These are phyloP conservation scores for Tetragnatha montana DNA, from an alignment of 2,888 invertebrate genomes.

Conservation along the genomic window DNA sequence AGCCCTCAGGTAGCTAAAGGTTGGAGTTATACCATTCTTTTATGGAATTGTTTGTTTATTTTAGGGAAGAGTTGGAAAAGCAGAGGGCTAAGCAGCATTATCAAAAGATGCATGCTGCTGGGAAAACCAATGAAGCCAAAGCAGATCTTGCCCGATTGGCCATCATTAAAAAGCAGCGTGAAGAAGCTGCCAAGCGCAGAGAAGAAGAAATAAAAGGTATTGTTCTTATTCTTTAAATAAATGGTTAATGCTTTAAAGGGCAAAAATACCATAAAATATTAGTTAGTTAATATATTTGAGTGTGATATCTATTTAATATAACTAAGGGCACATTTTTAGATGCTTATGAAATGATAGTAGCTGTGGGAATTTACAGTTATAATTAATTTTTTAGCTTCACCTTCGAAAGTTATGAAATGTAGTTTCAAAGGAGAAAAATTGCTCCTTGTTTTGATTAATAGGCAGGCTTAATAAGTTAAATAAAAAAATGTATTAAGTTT, in stretches of 20 bases:
- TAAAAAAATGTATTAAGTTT: too few relatives aligned
- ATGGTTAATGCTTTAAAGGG: background rate
- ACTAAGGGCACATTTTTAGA: background rate
- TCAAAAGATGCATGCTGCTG: conserved; percentile 93
- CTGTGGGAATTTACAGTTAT: too few relatives aligned
- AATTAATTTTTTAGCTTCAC: too few relatives aligned
- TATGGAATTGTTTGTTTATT: conserved; percentile 24
- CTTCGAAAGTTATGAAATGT: too few relatives aligned
- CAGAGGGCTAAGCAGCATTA: conserved; percentile 92
- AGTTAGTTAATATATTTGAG: background rate
- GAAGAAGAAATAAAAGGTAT: conserved; percentile 86
- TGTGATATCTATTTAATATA: background rate
- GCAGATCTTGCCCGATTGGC: conserved; percentile 95
- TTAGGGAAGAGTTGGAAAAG: conserved; percentile 92
- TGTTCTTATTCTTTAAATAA: background rate
- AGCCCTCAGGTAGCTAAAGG: too few relatives aligned
- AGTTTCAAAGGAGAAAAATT: too few relatives aligned
- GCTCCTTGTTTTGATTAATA: too few relatives aligned
- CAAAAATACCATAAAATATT: background rate
- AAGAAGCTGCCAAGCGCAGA: conserved; percentile 93
- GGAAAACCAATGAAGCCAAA: conserved; percentile 94
- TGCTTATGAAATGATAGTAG: too few relatives aligned
- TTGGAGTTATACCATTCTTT: background rate
- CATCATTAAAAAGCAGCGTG: conserved; percentile 94
- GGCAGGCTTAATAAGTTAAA: too few relatives aligned